Percentiles rank a stretch among this genome's conserved stretches.
Conservation (phyloP, 2,888 invertebrate species). For the Girardia tigrina region DNA sequence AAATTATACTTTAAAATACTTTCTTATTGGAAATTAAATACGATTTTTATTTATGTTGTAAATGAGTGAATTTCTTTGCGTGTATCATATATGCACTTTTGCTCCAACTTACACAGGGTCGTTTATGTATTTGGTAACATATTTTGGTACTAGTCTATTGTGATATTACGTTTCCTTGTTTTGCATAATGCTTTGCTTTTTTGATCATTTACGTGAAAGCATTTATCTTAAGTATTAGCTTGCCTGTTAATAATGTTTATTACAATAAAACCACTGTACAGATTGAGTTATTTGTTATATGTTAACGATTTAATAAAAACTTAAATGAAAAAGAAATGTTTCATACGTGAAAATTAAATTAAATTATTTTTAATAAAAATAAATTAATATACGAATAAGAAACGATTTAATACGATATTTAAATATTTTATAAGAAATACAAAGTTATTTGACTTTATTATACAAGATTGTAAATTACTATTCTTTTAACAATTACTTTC, state of each 20-base stretch:
- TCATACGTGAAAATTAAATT: no score
- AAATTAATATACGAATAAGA: no score
- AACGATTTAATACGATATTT: no score
- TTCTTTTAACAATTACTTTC: no score
- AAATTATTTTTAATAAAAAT: no score
- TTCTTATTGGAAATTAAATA: background rate
- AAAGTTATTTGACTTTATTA: no score
- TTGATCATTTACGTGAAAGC: slow-evolving; percentile 20
- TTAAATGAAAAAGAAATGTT: no score
- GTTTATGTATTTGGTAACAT: slow-evolving; percentile 23
- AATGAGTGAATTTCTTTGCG: background rate
- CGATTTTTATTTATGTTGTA: background rate
- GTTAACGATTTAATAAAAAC: no score
- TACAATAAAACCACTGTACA: slow-evolving; percentile 19
- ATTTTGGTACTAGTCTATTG: slow-evolving; percentile 23
- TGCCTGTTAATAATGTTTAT: slow-evolving; percentile 3
- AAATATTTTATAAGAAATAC: no score
- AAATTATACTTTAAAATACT: background rate
- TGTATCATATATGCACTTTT: slow-evolving; percentile 17
- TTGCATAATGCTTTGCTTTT: slow-evolving; percentile 10
- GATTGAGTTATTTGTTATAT: no score
- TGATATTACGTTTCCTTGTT: slow-evolving; percentile 23
- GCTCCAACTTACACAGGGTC: slow-evolving; percentile 17
- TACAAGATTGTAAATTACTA: no score
- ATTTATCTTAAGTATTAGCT: slow-evolving; percentile 13